Conservation (phyloP, 2,888 invertebrate species). For the Panzeria rudis region DNA sequence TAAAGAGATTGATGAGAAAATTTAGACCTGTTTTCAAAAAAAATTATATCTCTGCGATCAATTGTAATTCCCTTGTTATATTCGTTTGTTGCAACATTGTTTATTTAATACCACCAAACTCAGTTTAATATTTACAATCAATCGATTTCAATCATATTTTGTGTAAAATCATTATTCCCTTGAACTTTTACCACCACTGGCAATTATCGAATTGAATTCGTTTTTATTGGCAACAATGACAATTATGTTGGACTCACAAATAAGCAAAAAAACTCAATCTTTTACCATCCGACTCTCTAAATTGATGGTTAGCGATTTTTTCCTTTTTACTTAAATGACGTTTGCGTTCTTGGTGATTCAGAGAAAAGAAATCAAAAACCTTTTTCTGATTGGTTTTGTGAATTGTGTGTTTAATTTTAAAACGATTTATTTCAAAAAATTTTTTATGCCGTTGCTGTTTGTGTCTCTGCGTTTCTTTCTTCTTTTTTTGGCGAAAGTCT, state of each 20-base stretch:
- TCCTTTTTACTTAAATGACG: constrained; percentile 25
- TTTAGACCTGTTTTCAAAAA: not conserved
- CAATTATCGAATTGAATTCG: constrained; percentile 61
- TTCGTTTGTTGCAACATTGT: constrained; percentile 27
- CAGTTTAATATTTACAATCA: not conserved
- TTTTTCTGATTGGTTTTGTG: constrained; percentile 65
- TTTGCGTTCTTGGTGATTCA: constrained; percentile 58
- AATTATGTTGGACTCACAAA: constrained; percentile 62
- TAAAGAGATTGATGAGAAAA: not conserved
- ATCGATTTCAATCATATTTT: constrained; percentile 51
- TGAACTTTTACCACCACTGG: constrained; percentile 64
- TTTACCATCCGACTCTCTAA: constrained; percentile 29
- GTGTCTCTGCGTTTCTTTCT: not conserved
- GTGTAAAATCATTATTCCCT: constrained; percentile 64
- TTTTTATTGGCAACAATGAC: constrained; percentile 68
- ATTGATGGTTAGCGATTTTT: constrained; percentile 48
- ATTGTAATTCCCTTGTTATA: not conserved
- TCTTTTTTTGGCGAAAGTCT: constrained; percentile 63
- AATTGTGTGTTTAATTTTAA: constrained; percentile 49
- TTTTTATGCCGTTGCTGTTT: constrained; percentile 26
- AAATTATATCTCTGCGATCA: not conserved
- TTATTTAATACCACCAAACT: not conserved
- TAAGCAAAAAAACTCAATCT: constrained; percentile 22
- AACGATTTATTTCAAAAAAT: constrained; percentile 48
- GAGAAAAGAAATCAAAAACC: constrained; percentile 52